phyloP scores from a whole-genome alignment of 2,113 vertebrate genomes.

The Myotis yumanensis region DNA sequence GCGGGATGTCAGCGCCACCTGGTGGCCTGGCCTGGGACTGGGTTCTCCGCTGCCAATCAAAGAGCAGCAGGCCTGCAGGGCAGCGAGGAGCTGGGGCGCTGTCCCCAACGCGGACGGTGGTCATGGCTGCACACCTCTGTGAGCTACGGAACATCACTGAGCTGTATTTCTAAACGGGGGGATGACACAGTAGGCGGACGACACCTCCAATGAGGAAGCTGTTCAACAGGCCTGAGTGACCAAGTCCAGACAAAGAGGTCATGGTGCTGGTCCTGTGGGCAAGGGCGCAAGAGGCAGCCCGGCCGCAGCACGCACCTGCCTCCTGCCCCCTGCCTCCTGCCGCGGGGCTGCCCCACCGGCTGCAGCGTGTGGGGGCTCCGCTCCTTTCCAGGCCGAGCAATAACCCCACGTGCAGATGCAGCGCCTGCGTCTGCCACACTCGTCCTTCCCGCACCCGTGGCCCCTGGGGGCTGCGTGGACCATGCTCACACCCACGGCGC shows the following conservation, averaged over 20 bases:
- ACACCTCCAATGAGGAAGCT: too few species aligned
- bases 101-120: rapidly evolving
- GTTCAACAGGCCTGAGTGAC: neutral
- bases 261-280: too few species aligned
- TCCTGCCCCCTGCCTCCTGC: neutral
- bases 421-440: too few species aligned
- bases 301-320: neutral
- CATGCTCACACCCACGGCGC: too few species aligned
- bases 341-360: neutral
- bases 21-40: too few species aligned
- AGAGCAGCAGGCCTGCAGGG: neutral
- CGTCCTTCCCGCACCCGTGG: too few species aligned
- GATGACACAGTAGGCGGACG: rapidly evolving
- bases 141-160: neutral
- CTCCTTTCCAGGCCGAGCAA: neutral
- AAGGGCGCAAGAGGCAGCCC: neutral
- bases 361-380: neutral
- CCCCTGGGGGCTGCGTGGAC: too few species aligned
- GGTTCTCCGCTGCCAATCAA: neutral
- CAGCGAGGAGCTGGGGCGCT: neutral
- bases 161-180: neutral
- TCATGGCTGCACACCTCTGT: neutral
- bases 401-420: neutral
- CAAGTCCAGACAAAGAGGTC: neutral
- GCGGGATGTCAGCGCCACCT: too few species aligned